phyloP scores from a whole-genome alignment of 2,113 vertebrate species.

The Morone chrysops region DNA sequence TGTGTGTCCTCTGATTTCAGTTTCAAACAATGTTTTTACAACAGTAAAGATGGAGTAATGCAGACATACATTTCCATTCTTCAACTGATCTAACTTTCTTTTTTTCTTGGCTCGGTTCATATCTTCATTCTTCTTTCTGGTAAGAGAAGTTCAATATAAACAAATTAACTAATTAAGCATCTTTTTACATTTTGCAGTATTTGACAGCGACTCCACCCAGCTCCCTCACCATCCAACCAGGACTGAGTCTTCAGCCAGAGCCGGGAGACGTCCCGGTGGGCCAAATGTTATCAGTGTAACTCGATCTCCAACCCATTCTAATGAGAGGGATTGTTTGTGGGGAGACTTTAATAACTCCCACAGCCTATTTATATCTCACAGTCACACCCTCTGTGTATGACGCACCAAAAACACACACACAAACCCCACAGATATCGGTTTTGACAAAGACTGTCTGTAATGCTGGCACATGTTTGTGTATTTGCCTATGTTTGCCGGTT shows the following conservation, averaged over 20 bases:
- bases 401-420: slow-evolving; percentile 27
- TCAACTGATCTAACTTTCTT: not conserved
- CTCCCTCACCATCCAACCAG: slow-evolving; percentile 6
- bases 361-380: slow-evolving; percentile 63
- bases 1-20: too few species aligned
- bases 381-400: slow-evolving; percentile 57
- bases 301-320: slow-evolving; percentile 61
- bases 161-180: not conserved
- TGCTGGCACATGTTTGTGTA: not conserved
- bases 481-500: too few species aligned
- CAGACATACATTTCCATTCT: too few species aligned
- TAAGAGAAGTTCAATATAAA: too few species aligned
- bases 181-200: slow-evolving; percentile 19
- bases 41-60: too few species aligned
- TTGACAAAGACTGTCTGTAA: slow-evolving; percentile 1
- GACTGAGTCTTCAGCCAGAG: not conserved
- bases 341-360: slow-evolving; percentile 70
- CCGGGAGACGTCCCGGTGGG: slow-evolving; percentile 38
- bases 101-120: not conserved
- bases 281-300: slow-evolving; percentile 62
- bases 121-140: not conserved
- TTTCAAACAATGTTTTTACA: too few species aligned
- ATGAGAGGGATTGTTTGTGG: slow-evolving; percentile 66
- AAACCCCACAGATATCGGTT: slow-evolving; percentile 25
- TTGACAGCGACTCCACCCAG: slow-evolving; percentile 32